Evolutionary conservation across 2,797 vertebrate species (phyloP), one percentile per base, ranked within the genome.

Genomic region (Knipowitschia caucasica): DNA sequence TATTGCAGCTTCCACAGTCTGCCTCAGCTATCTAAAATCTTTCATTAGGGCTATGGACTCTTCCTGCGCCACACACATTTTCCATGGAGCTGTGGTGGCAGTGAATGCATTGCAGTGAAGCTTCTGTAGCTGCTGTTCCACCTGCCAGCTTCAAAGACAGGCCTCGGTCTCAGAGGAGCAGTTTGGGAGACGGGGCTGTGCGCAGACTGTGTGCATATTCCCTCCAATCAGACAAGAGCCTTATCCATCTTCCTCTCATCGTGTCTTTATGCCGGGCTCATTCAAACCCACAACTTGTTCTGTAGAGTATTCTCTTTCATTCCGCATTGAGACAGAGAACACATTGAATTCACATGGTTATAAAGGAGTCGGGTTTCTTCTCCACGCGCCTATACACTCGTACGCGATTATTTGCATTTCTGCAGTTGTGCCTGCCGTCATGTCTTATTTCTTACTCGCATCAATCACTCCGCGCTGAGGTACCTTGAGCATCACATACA

Each of bases 381-480:
- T 44, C 42, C 25, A n/a, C 23, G 12, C 8, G 59, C 55, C 39
- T 52, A 55, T 43, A 54, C 63, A n/a, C 29, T 62, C 20, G 7
- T 5, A 23, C 8, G 50, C 60, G 61, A 67, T 73, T 72, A 69
- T 71, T 77, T 74, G 58, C 38, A 42, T 44, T 58, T 50, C 15
- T 36, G 49, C 59, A 65, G 24, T 59, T 62, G 58, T 49, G 64
- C 61, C 58, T 62, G 77, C 69, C 50, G 66, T 69, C 67, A 76
- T 57, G 70, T 80, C 80, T 71, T 44, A 51, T 80, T 82, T 75
- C 69, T 81, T 81, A 72, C 59, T 51, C 0, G 35, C 69, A 86
- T 86, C 74, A 65, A 78, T 88, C 84, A 83, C 58, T 67, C 58
- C 59, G 64, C 50, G 42, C 56, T 45, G 49, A 49, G 44, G 77